Evolutionary conservation across 2,797 vertebrate species (phyloP), one percentile per base, ranked within the genome.

Genomic region (Arctocebus calabarensis): DNA sequence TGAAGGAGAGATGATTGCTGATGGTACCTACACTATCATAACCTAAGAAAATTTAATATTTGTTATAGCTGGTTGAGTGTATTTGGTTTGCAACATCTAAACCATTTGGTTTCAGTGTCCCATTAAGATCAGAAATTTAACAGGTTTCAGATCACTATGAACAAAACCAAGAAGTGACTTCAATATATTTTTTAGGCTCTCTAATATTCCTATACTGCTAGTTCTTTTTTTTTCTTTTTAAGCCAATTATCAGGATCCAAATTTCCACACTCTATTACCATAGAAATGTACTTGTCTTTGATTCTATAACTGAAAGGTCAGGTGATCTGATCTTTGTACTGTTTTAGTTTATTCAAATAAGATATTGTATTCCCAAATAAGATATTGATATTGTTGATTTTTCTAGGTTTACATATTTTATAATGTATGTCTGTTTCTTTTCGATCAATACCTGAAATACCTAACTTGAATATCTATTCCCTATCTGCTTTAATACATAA

Each of bases 11-110:
- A 98, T 99, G 97, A 99, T 99, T 95, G 99, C 99, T 97, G 99
- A 99, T 2, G 99, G 99, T 32, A 99, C 99, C 99, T 99, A 19
- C 99, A 99, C 97, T 29, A 99, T 99, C 86, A 99, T 99, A 74
- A 99, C 98, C 98, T 99, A 99, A 22, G 99, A 99, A 97, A 99
- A 99, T 98, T 99, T 99, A 98, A 99, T 99, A 97, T 99, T 99
- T 0, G 99, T 99, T 57, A 99, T 98, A 97, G 99, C 99, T 61
- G 99, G 99, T 32, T 70, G 99, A 99, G 32, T 99, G 99, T 97
- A 99, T 99, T 97, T 98, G 98, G 96, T 99, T 99, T 73, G 99
- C 99, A 84, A 99, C 99, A n/a, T 99, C 99, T 95, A 99, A 99
- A 97, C 99, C 99, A 81, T 99, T 99, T 68, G 99, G 90, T 96